Percentiles rank a stretch among this genome's conserved stretches.
These are phyloP conservation scores for Styela plicata DNA, from an alignment of 23 tunicate species.

Conservation along the genomic window DNA sequence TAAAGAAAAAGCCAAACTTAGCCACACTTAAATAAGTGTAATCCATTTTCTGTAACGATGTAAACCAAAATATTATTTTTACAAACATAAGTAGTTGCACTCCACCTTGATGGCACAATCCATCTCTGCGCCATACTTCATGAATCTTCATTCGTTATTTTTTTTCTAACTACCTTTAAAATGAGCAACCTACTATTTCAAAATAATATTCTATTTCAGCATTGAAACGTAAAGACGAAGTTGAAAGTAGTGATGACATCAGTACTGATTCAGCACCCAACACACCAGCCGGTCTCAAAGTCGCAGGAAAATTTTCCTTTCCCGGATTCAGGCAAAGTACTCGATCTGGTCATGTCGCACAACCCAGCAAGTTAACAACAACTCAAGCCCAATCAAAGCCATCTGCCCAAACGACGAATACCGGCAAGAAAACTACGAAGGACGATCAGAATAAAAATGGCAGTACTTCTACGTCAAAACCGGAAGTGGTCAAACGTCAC, in stretches of 20 bases:
- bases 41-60: no score
- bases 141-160: no score
- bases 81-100: no score
- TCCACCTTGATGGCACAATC: no score
- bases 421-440: neutral
- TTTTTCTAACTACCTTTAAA: no score
- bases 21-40: no score
- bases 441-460: neutral
- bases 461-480: neutral
- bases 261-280: constrained; percentile 66
- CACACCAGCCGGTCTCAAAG: constrained; percentile 46
- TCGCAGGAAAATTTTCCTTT: constrained; percentile 52
- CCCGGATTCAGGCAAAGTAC: constrained; percentile 34
- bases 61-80: no score
- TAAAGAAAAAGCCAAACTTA: no score
- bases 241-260: constrained; percentile 56
- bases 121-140: no score
- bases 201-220: constrained; percentile 10
- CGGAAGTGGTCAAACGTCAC: constrained; percentile 11
- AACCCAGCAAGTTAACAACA: neutral
- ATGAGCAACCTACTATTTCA: no score
- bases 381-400: constrained; percentile 15
- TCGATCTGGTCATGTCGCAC: constrained; percentile 10
- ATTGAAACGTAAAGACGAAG: constrained; percentile 37
- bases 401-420: neutral